Base-by-base conservation (phyloP, 1,140 invertebrate species). In the Eupristina koningsbergeri region DNA sequence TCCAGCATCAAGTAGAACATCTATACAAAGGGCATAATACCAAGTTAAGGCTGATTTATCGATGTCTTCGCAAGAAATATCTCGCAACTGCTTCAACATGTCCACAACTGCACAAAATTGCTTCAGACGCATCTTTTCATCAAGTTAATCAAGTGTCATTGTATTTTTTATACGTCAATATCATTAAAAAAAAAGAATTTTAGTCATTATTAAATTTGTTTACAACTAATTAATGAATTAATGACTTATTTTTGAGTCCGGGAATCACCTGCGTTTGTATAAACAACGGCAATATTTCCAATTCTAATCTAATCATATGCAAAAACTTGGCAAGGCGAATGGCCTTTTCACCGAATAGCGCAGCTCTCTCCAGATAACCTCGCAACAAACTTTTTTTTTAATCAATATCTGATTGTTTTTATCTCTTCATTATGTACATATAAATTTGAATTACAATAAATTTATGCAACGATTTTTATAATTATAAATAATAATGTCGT, bases 1-100 rank as follows among this genome's bases (percentile, higher is more conserved):
- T 31, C 88, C 87, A 34, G 85, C 86, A 13, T 90, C 88, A 29
- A 90, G 41, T 0, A 86, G 31, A 0, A 90, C 29, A 53, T 90
- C 88, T 61, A 90, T 80, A 39, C 84, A 88, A 19, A 90, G 86
- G 5, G 89, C 88, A 29, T 90, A 87, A 77, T 90, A 90, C 89
- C 89, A 90, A 0, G 88, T 90, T n/a, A 87, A 86, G 0, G 84
- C 85, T 36, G 89, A 89, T 45, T 84, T 80, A 80, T 90, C 89
- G 0, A 86, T 41, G 13, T 90, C 88, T 26, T 87, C 86, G 1
- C 84, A 31, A 3, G 87, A 67, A 1, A 80, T 19, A 69, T 81
- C 80, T 19, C 86, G 87, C 7, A 90, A 61, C 31, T 86, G 82
- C 3, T 61, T 36, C 22, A 90, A 61, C 26, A 89, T 71, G n/a